Evolutionary conservation across 2,797 vertebrate species (phyloP).

Genomic region (Coregonus suidteri): DNA sequence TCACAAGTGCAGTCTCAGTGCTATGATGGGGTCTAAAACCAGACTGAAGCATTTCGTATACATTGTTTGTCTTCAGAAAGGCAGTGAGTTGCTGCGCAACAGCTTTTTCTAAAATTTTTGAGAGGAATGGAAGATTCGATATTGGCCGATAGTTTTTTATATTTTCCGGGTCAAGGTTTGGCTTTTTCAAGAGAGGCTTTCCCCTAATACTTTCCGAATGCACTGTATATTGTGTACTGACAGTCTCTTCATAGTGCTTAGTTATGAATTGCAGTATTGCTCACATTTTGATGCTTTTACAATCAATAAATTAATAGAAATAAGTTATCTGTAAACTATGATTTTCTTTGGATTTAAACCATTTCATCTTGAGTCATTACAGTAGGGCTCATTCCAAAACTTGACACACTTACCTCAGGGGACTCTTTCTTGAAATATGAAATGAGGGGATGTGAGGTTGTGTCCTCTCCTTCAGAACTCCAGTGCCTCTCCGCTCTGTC

Average conservation of each 20-base stretch:
- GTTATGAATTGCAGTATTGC: background rate
- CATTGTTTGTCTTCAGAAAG: too few relatives aligned
- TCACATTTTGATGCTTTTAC: background rate
- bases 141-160: too few relatives aligned
- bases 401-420: background rate
- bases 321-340: background rate
- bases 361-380: background rate
- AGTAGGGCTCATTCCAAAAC: background rate
- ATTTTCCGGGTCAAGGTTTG: too few relatives aligned
- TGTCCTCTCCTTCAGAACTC: slow-evolving; percentile 9
- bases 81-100: too few relatives aligned
- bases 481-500: slow-evolving; percentile 5
- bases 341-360: background rate
- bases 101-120: too few relatives aligned
- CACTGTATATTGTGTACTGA: background rate
- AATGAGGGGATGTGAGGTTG: background rate
- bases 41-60: too few relatives aligned
- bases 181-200: too few relatives aligned
- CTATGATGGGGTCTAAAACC: too few relatives aligned
- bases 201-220: too few relatives aligned
- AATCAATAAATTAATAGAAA: background rate
- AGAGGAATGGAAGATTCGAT: too few relatives aligned
- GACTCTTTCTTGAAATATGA: background rate
- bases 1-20: too few relatives aligned
- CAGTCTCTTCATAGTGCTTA: background rate